These are phyloP conservation scores for Carassius carassius DNA, from an alignment of 2,113 vertebrate genomes.

Conservation along the genomic window DNA sequence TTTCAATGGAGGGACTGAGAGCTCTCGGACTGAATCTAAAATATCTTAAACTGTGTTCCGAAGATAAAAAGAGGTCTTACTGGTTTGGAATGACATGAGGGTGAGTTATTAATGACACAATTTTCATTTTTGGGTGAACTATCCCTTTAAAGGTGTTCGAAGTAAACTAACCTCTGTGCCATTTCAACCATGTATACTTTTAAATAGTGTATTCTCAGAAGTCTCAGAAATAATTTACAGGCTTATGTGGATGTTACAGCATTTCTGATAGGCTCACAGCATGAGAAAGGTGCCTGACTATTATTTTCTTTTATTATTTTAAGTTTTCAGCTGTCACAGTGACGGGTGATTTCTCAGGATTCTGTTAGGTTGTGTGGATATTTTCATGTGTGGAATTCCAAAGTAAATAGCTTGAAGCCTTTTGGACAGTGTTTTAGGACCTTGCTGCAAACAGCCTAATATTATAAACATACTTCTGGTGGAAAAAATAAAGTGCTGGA, in stretches of 20 bases:
- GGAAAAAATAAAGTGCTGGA: not conserved
- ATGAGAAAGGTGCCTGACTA: not conserved
- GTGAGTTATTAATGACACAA: too few relatives aligned
- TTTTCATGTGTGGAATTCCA: not conserved
- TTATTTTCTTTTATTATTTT: not conserved
- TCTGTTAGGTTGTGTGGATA: not conserved
- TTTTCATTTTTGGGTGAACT: too few relatives aligned
- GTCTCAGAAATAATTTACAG: not conserved
- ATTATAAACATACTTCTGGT: not conserved
- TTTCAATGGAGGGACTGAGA: too few relatives aligned
- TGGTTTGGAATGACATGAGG: too few relatives aligned
- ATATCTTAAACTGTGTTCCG: too few relatives aligned
- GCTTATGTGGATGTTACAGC: not conserved
- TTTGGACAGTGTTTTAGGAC: not conserved
- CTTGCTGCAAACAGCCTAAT: not conserved
- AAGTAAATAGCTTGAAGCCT: not conserved
- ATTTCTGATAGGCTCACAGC: not conserved
- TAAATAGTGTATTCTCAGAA: not conserved
- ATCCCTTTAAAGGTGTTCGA: not conserved
- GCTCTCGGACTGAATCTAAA: too few relatives aligned
- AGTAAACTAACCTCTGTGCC: not conserved
- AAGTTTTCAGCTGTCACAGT: not conserved
- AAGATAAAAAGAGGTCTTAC: too few relatives aligned
- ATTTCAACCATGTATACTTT: not conserved
- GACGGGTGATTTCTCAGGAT: not conserved